Evolutionary conservation across 1,140 invertebrate genomes (phyloP), one percentile per base, ranked within the genome.

Genomic region (Brachionus calyciflorus): DNA sequence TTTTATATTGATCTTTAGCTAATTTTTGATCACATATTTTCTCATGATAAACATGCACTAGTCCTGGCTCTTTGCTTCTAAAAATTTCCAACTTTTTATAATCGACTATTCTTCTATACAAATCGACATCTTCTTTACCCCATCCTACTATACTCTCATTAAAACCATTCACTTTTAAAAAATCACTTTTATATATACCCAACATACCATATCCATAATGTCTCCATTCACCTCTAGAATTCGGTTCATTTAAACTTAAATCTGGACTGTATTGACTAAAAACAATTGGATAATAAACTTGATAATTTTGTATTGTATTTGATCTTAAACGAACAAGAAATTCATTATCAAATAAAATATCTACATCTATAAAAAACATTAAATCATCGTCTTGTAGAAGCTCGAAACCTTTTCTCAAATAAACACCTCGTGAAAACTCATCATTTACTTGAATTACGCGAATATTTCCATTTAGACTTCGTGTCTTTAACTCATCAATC

Each of bases 201-300:
- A 91, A 91, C 65, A 99, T 96, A 24, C 96, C 96, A 83, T 93
- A 99, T n/a, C 96, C 96, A 86, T 93, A 99, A 79, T 93, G 91
- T 78, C 96, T 87, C 89, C 94, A 98, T 80, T 94, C 95, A 0
- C 94, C 95, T 96, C 83, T 96, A 96, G 85, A 98, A 98, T 0
- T 94, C 90, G 84, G 90, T 89, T 68, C 10, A 21, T 55, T 55
- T 9, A 10, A 19, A 51, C 87, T 86, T 26, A 46, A 41, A 14
- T 75, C 30, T 21, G 69, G 69, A 41, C 95, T 90, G 82, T 92
- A 99, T 82, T 98, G 91, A 85, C 94, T 98, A 83, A 95, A 99
- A n/a, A 99, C 94, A 79, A 99, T 93, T 0, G 96, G 96, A 83
- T 96, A 96, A 86, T 98, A 99, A 0, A 94, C 90, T 84, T 91